Evolutionary conservation across 2,888 invertebrate species (phyloP).

Genomic region (Lycia hirtaria): DNA sequence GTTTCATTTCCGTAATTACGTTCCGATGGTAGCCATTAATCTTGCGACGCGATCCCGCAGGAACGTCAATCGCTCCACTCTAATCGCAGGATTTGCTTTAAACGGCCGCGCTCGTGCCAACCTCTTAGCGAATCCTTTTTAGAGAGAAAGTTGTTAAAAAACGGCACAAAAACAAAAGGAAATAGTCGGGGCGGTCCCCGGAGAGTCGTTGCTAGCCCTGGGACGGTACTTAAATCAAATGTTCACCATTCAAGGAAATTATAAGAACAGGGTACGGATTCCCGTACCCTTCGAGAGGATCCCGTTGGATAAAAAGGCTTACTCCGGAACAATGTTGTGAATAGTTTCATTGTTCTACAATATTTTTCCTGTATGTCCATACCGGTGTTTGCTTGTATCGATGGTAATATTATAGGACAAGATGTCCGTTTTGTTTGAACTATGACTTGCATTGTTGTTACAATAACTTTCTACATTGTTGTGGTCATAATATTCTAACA

Average conservation of each 20-base stretch:
- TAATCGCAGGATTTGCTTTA: constrained; percentile 74
- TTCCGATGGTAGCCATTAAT: constrained; percentile 72
- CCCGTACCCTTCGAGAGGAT: constrained; percentile 62
- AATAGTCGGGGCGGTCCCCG: constrained; percentile 80
- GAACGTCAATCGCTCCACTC: constrained; percentile 71
- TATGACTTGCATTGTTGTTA: neutral
- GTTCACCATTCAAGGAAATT: constrained; percentile 82
- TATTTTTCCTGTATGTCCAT: constrained; percentile 42
- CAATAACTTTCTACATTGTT: neutral
- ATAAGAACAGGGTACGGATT: constrained; percentile 79
- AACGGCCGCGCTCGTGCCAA: constrained; percentile 64
- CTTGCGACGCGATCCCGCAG: constrained; percentile 65
- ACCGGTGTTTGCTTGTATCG: constrained; percentile 25
- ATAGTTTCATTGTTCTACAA: constrained; percentile 59
- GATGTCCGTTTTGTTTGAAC: constrained; percentile 12
- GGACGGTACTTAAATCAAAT: constrained; percentile 84
- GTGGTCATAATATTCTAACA: neutral
- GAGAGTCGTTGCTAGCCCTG: constrained; percentile 76
- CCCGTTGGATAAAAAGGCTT: constrained; percentile 71
- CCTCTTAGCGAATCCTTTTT: constrained; percentile 73
- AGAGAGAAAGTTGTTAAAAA: constrained; percentile 78
- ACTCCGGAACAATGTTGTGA: constrained; percentile 61
- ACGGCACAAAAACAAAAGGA: constrained; percentile 78
- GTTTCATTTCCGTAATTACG: constrained; percentile 75
- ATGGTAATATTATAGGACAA: constrained; percentile 29